Conservation (phyloP, 2,113 vertebrate species). For the Clinocottus analis region DNA sequence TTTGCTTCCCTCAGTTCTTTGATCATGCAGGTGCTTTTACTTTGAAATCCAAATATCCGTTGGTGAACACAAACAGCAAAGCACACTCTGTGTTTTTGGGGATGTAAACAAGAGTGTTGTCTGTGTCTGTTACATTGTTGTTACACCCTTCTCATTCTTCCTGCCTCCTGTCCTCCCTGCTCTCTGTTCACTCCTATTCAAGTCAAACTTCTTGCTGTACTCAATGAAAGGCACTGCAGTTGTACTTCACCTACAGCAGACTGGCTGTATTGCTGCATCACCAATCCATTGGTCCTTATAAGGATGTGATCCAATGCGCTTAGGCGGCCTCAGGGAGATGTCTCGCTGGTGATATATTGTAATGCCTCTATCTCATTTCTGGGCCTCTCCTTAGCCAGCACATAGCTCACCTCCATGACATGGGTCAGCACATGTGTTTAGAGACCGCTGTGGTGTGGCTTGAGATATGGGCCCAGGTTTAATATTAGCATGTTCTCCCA, state of each 20-base stretch:
- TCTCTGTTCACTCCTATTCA: constrained; percentile 25
- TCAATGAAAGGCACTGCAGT: constrained; percentile 10
- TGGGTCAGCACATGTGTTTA: constrained; percentile 44
- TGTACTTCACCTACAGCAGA: constrained; percentile 22
- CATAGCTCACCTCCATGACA: constrained; percentile 17
- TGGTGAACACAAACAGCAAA: neutral
- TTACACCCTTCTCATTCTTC: constrained; percentile 19
- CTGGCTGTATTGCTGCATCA: constrained; percentile 5
- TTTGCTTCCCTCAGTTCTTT: neutral
- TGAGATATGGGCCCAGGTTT: neutral
- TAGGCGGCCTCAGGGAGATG: constrained; percentile 27
- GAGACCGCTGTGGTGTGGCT: constrained; percentile 2
- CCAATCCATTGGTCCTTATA: constrained; percentile 38
- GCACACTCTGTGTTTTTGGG: constrained; percentile 18
- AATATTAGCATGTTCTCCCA: neutral
- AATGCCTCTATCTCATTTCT: constrained; percentile 23
- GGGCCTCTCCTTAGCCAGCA: constrained; percentile 22
- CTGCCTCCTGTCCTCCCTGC: constrained; percentile 29
- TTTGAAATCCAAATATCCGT: constrained; percentile 2
- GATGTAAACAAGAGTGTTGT: constrained; percentile 26
- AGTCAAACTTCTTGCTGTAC: constrained; percentile 36
- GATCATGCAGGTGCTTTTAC: constrained; percentile 5
- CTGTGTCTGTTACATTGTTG: constrained; percentile 17
- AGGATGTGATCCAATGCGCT: constrained; percentile 41
- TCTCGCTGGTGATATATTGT: constrained; percentile 51